Percentiles rank a stretch among this genome's conserved stretches.
These are phyloP conservation scores for Hepsetus odoe DNA, from an alignment of 2,113 vertebrate genomes.

Conservation along the genomic window DNA sequence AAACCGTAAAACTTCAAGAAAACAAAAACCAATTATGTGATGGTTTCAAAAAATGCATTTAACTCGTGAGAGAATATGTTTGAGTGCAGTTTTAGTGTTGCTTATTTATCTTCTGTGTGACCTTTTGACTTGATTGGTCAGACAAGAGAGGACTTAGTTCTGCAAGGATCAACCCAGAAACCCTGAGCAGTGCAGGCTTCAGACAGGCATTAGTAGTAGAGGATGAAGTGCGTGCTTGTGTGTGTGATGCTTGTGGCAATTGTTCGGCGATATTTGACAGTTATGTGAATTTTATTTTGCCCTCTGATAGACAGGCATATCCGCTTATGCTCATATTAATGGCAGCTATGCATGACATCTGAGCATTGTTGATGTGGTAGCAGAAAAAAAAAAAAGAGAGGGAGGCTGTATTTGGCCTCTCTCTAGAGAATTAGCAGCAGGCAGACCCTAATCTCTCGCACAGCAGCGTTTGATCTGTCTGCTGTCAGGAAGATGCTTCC, in stretches of 20 bases:
- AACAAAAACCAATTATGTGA: too few species aligned
- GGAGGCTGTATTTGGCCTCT: neutral
- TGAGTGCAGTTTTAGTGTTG: neutral
- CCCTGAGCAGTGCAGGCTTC: neutral
- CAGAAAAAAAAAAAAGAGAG: neutral
- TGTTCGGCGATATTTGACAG: neutral
- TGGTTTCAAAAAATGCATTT: neutral
- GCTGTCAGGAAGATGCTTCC: neutral
- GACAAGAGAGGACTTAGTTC: neutral
- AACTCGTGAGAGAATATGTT: neutral
- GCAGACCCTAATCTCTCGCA: neutral
- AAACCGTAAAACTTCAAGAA: too few species aligned
- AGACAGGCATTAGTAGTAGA: neutral
- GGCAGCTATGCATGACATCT: neutral
- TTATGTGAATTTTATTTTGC: neutral
- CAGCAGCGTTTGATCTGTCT: constrained; percentile 12
- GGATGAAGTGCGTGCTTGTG: neutral
- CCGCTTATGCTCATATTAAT: neutral
- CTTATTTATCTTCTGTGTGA: neutral
- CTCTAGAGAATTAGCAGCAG: constrained; percentile 15
- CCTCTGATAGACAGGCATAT: too few species aligned
- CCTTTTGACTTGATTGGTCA: neutral
- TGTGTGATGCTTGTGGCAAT: neutral
- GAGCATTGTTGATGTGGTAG: neutral
- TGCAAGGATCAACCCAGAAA: neutral